Conservation (phyloP, 2,797 vertebrate genomes). For the Amazona ochrocephala region DNA sequence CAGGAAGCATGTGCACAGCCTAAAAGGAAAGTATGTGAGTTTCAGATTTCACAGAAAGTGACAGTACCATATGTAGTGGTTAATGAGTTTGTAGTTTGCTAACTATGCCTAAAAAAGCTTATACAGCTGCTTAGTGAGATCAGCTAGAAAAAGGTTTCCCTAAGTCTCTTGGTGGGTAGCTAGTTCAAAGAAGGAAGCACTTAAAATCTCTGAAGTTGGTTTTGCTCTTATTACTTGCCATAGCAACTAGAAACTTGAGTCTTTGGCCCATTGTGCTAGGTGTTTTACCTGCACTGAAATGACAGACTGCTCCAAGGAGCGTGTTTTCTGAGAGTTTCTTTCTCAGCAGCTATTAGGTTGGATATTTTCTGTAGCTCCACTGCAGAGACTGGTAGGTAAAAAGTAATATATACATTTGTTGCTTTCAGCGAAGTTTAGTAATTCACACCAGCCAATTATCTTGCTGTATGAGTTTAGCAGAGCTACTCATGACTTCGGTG, state of each 20-base stretch:
- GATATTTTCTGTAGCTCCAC: not conserved
- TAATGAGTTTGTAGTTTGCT: conserved; percentile 70
- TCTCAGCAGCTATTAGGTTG: not conserved
- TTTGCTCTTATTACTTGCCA: not conserved
- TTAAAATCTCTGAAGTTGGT: not conserved
- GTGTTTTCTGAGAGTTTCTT: not conserved
- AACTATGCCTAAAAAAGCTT: conserved; percentile 64
- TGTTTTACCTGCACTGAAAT: not conserved
- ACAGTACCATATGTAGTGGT: conserved; percentile 69
- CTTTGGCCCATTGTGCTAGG: not conserved
- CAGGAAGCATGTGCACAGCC: conserved; percentile 59
- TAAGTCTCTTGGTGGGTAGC: not conserved
- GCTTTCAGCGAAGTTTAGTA: not conserved
- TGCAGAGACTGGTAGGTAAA: not conserved
- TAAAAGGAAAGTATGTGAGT: conserved; percentile 46
- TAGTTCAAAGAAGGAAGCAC: not conserved
- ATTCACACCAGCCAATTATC: not conserved
- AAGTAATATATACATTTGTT: not conserved
- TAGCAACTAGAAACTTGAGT: not conserved
- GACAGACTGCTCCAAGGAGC: not conserved
- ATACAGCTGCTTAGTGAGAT: conserved; percentile 49
- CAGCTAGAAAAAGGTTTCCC: conserved; percentile 26
- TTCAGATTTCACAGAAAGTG: conserved; percentile 67
- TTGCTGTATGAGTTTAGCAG: not conserved
- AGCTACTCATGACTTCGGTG: not conserved